Conservation (phyloP, 2,113 vertebrate species). For the Paradoxurus hermaphroditus region DNA sequence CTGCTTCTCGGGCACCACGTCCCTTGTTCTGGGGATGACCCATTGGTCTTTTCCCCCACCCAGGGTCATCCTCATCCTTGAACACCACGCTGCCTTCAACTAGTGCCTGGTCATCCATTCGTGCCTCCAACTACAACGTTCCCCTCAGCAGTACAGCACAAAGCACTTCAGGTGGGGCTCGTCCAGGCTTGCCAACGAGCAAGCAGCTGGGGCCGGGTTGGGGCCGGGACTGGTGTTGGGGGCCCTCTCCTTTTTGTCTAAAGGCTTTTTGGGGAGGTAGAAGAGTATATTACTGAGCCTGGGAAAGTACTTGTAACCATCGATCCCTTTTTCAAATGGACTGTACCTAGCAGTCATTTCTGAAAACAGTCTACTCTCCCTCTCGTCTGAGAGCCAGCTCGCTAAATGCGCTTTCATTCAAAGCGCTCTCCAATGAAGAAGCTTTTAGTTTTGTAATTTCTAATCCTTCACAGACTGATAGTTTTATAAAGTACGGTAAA, state of each 20-base stretch:
- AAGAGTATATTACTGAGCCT: not conserved
- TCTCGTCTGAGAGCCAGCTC: not conserved
- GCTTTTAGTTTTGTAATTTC: not conserved
- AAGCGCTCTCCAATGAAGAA: not conserved
- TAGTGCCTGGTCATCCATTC: conserved; percentile 99
- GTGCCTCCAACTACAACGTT: conserved; percentile 99
- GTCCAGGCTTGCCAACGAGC: accelerated
- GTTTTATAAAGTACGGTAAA: not conserved
- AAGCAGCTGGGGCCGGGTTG: too few relatives aligned
- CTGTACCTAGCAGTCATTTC: not conserved
- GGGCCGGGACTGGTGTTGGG: too few relatives aligned
- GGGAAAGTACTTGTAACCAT: not conserved
- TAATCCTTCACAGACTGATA: not conserved
- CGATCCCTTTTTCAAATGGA: not conserved
- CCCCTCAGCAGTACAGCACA: conserved; percentile 99
- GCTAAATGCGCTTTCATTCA: not conserved
- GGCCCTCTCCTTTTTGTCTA: not conserved
- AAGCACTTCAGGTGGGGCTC: conserved; percentile 99
- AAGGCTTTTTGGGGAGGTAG: not conserved
- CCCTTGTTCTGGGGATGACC: not conserved
- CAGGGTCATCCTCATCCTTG: conserved; percentile 99
- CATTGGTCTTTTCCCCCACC: not conserved
- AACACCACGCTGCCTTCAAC: conserved; percentile 99
- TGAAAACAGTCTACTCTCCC: not conserved
- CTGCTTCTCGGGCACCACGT: accelerated